Conservation (phyloP, 2,113 vertebrate species). For the Mirounga angustirostris region DNA sequence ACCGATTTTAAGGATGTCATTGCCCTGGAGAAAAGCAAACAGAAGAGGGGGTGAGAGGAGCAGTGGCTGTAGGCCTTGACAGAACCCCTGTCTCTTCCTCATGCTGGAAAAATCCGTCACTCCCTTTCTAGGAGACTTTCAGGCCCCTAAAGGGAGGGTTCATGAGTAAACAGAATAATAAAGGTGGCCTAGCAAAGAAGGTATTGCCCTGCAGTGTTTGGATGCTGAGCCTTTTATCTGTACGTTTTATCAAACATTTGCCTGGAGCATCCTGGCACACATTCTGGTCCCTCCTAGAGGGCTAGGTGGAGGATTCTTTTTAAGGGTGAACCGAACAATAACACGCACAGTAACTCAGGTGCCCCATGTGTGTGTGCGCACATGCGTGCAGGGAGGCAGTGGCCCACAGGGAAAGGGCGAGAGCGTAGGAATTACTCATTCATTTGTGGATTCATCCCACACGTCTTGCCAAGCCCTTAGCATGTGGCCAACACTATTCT, state of each 20-base stretch:
- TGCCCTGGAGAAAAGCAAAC: not conserved
- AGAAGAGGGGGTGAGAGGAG: not conserved
- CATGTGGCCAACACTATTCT: rapidly evolving
- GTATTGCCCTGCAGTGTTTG: not conserved
- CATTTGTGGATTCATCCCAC: no score
- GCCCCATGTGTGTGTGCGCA: rapidly evolving
- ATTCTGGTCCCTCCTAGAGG: not conserved
- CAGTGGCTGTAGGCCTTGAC: rapidly evolving
- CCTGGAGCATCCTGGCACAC: not conserved
- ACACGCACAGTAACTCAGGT: not conserved
- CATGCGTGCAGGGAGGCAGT: rapidly evolving
- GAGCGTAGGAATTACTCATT: not conserved
- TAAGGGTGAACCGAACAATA: not conserved
- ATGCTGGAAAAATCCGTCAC: not conserved
- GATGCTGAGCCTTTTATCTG: not conserved
- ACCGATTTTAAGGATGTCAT: rapidly evolving
- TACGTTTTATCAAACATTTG: not conserved
- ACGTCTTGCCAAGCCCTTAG: not conserved
- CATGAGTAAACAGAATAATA: not conserved
- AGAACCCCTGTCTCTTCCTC: not conserved
- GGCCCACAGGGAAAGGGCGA: rapidly evolving
- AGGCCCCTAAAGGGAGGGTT: not conserved
- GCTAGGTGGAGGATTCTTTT: not conserved
- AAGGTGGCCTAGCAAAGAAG: not conserved
- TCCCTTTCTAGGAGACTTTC: not conserved